Evolutionary conservation across 2,797 vertebrate genomes (phyloP).

Genomic region (Phrynocephalus guinanensis): DNA sequence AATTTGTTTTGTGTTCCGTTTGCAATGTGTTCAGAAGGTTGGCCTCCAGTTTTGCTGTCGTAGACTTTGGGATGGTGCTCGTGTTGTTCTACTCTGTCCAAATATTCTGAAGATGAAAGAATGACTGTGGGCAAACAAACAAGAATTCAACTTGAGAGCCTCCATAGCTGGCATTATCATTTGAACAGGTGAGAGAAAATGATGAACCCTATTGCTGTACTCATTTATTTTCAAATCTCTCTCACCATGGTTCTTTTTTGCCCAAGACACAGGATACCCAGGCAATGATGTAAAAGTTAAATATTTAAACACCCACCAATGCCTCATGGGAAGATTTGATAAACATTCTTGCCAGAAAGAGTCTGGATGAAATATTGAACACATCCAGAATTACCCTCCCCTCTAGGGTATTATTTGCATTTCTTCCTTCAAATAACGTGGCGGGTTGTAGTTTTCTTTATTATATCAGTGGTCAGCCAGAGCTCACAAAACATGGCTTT

Average conservation of each 20-base stretch:
- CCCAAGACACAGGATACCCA: background rate
- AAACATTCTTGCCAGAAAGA: background rate
- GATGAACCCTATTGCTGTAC: background rate
- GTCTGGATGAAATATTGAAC: background rate
- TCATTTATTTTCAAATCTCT: background rate
- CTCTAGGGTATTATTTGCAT: conserved; percentile 14
- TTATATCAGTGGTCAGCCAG: background rate
- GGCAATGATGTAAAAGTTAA: conserved; percentile 13
- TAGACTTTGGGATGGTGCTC: background rate
- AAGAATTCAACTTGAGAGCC: background rate
- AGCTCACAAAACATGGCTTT: background rate
- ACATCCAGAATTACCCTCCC: background rate
- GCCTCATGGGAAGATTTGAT: conserved; percentile 5
- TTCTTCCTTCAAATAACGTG: background rate
- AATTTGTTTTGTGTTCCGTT: conserved; percentile 36
- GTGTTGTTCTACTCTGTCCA: background rate
- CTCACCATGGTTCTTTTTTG: background rate
- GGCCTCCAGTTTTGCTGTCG: background rate
- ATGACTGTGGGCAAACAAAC: background rate
- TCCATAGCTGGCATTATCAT: background rate
- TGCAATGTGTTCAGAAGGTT: conserved; percentile 6
- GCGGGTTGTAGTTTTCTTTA: background rate
- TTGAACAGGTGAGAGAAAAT: background rate
- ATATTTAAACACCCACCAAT: conserved; percentile 9
- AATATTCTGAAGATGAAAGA: background rate